Evolutionary conservation across 2,113 vertebrate species (phyloP).

Genomic region (Paradoxurus hermaphroditus): DNA sequence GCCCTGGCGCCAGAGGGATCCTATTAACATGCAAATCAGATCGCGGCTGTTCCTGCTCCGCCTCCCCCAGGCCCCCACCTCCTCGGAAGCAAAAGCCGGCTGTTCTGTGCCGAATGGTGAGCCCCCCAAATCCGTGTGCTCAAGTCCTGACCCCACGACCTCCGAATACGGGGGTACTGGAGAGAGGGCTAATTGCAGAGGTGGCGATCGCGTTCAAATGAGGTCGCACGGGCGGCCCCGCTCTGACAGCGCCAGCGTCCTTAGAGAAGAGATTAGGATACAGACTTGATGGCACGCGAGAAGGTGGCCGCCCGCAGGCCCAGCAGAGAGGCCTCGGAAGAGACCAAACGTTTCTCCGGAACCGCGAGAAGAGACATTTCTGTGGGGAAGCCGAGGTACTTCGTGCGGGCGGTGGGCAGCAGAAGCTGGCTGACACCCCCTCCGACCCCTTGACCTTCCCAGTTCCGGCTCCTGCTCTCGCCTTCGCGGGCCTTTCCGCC

Average conservation of each 20-base stretch:
- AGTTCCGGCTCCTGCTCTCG: accelerated
- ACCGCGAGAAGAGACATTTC: neutral
- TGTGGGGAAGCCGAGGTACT: neutral
- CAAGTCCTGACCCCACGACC: neutral
- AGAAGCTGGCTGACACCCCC: accelerated
- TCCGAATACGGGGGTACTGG: neutral
- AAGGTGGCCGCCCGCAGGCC: neutral
- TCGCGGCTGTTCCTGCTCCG: neutral
- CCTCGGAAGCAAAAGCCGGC: neutral
- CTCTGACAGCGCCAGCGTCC: neutral
- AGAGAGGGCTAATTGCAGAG: neutral
- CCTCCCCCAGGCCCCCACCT: neutral
- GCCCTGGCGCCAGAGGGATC: neutral
- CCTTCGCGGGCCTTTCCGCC: neutral
- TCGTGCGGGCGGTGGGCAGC: neutral
- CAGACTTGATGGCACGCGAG: neutral
- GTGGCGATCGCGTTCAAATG: neutral
- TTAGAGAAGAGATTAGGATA: neutral
- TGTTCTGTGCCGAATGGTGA: neutral
- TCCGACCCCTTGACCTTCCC: neutral
- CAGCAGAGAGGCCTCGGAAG: neutral
- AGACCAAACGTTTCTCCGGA: neutral
- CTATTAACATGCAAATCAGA: neutral
- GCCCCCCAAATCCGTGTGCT: neutral
- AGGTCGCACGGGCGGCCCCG: neutral